phyloP scores from a whole-genome alignment of 2,888 invertebrate genomes.

The Meliscaeva auricollis region DNA sequence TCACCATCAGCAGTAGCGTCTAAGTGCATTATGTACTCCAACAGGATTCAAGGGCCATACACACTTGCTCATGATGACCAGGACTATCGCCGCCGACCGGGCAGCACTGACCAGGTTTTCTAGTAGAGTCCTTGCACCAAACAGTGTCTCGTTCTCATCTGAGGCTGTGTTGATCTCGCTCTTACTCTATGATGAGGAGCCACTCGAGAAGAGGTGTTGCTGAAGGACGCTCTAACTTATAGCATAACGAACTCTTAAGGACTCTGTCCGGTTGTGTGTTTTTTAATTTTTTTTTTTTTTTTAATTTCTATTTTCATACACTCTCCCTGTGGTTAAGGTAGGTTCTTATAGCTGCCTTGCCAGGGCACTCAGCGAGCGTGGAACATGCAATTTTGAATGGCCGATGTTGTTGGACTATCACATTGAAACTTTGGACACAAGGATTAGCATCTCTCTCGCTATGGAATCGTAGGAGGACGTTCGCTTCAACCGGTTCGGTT shows the following conservation, averaged over 20 bases:
- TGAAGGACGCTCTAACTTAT: constrained; percentile 77
- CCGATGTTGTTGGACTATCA: constrained; percentile 60
- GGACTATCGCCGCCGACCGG: constrained; percentile 14
- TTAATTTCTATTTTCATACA: constrained; percentile 35
- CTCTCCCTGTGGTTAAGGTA: constrained; percentile 38
- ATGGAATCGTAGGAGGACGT: not conserved
- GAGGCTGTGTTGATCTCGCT: constrained; percentile 61
- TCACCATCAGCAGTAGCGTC: constrained; percentile 60
- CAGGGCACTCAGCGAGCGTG: constrained; percentile 48
- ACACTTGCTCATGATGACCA: constrained; percentile 72
- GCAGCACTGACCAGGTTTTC: constrained; percentile 29
- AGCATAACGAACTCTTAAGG: constrained; percentile 76
- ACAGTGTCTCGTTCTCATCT: constrained; percentile 68
- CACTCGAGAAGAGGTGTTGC: constrained; percentile 77
- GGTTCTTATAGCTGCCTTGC: constrained; percentile 61
- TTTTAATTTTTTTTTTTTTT: constrained; percentile 14
- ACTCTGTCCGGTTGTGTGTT: constrained; percentile 58
- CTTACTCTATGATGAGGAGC: constrained; percentile 62
- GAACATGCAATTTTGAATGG: constrained; percentile 57
- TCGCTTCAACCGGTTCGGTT: not conserved
- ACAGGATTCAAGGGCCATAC: constrained; percentile 73
- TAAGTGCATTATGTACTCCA: constrained; percentile 75
- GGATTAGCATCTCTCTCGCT: constrained; percentile 57
- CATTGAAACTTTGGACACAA: constrained; percentile 67
- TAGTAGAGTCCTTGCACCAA: constrained; percentile 53